These are phyloP conservation scores for Ammospiza maritima DNA, from an alignment of 2,797 vertebrate genomes.

Conservation along the genomic window DNA sequence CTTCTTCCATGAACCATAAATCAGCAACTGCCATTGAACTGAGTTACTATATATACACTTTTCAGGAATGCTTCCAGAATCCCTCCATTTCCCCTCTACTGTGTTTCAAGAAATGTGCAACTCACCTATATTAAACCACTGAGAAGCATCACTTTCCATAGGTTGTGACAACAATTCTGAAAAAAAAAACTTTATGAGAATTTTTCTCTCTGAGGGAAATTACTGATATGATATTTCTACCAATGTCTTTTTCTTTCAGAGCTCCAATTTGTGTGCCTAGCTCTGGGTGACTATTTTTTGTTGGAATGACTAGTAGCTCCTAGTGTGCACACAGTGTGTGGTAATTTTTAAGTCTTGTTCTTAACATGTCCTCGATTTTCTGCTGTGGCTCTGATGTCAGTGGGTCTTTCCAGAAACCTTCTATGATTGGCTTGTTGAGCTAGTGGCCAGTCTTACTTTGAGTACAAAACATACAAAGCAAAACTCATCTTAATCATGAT, in stretches of 20 bases:
- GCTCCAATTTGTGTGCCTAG: background rate
- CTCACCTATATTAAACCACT: background rate
- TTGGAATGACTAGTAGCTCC: background rate
- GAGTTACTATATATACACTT: background rate
- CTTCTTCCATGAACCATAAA: constrained; percentile 13
- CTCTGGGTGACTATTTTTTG: background rate
- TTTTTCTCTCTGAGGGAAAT: background rate
- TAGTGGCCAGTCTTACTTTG: background rate
- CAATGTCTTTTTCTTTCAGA: background rate
- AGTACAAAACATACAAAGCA: background rate
- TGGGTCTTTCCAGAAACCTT: background rate
- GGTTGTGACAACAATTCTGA: background rate
- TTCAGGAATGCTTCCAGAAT: constrained; percentile 29
- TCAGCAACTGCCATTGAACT: background rate
- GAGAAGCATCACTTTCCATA: background rate
- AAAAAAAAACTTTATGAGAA: background rate
- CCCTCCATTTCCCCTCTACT: background rate
- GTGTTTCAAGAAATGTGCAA: constrained; percentile 31
- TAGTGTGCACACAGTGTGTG: background rate
- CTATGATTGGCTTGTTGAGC: background rate
- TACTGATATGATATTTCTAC: background rate
- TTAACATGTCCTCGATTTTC: background rate
- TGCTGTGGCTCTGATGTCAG: background rate
- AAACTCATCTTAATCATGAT: background rate
- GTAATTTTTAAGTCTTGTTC: background rate